Conservation (phyloP, 2,888 invertebrate genomes). For the Mythimna impura region DNA sequence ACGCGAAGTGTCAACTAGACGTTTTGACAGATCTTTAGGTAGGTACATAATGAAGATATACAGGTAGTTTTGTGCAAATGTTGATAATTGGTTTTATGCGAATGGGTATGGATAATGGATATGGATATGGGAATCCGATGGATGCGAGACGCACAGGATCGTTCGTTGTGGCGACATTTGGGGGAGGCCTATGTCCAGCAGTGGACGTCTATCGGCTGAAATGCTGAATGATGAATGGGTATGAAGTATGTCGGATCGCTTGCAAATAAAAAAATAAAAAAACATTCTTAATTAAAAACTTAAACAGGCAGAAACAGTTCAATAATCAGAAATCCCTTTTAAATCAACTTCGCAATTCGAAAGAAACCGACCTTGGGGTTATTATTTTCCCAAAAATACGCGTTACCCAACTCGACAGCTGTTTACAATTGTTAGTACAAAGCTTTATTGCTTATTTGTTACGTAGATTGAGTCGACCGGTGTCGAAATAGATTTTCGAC, state of each 20-base stretch:
- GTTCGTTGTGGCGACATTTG: too few relatives aligned
- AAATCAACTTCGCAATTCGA: slow-evolving; percentile 20
- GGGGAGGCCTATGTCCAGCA: too few relatives aligned
- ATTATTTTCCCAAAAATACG: slow-evolving; percentile 43
- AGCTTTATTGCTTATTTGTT: slow-evolving; percentile 51
- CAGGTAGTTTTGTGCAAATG: not conserved
- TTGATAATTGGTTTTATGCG: too few relatives aligned
- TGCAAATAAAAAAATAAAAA: not conserved
- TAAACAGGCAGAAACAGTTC: not conserved
- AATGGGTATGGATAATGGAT: too few relatives aligned
- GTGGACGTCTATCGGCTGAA: too few relatives aligned
- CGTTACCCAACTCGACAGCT: slow-evolving; percentile 34
- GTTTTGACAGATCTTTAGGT: too few relatives aligned
- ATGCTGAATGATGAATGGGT: too few relatives aligned
- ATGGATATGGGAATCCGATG: too few relatives aligned
- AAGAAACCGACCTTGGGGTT: slow-evolving; percentile 37
- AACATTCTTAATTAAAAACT: not conserved
- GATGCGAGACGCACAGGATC: too few relatives aligned
- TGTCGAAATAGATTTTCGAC: slow-evolving; percentile 63
- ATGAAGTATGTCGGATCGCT: too few relatives aligned
- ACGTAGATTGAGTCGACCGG: slow-evolving; percentile 40
- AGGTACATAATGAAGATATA: not conserved
- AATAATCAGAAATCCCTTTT: not conserved
- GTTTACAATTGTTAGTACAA: slow-evolving; percentile 48
- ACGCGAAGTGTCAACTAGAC: too few relatives aligned